phyloP scores from a whole-genome alignment of 1,140 invertebrate species.

The Drosophila sproati region DNA sequence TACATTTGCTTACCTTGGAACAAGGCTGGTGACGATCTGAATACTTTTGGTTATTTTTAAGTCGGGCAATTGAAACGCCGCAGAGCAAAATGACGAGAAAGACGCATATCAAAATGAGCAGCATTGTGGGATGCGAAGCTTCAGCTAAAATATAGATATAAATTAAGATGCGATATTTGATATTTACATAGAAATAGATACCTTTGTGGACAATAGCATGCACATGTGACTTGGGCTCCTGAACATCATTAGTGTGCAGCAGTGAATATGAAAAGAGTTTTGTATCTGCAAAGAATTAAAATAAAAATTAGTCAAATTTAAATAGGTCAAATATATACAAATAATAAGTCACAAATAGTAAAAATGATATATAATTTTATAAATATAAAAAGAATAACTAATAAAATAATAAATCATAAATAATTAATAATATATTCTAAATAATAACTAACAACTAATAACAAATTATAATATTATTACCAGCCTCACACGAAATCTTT shows the following conservation, averaged over 20 bases:
- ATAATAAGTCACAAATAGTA: too few relatives aligned
- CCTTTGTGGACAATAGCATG: constrained; percentile 77
- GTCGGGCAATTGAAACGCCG: constrained; percentile 74
- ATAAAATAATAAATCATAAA: too few relatives aligned
- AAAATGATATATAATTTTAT: too few relatives aligned
- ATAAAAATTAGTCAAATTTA: too few relatives aligned
- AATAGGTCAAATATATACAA: too few relatives aligned
- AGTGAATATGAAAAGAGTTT: constrained; percentile 79
- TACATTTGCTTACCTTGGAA: constrained; percentile 63
- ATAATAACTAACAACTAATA: too few relatives aligned
- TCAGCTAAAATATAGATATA: constrained; percentile 60
- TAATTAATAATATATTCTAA: too few relatives aligned
- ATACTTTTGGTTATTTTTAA: constrained; percentile 79
- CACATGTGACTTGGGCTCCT: constrained; percentile 74
- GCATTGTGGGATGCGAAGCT: constrained; percentile 80
- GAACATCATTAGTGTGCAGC: constrained; percentile 74
- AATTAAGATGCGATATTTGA: background rate
- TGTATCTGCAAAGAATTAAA: constrained; percentile 51
- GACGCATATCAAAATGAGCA: constrained; percentile 95
- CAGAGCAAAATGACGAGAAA: constrained; percentile 80
- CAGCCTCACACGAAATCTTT: too few relatives aligned
- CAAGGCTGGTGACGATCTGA: constrained; percentile 70
- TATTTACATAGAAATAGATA: constrained; percentile 3
- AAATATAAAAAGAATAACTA: too few relatives aligned
- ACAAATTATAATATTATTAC: too few relatives aligned